phyloP scores from a whole-genome alignment of 2,113 vertebrate species.

The Orcinus orca region DNA sequence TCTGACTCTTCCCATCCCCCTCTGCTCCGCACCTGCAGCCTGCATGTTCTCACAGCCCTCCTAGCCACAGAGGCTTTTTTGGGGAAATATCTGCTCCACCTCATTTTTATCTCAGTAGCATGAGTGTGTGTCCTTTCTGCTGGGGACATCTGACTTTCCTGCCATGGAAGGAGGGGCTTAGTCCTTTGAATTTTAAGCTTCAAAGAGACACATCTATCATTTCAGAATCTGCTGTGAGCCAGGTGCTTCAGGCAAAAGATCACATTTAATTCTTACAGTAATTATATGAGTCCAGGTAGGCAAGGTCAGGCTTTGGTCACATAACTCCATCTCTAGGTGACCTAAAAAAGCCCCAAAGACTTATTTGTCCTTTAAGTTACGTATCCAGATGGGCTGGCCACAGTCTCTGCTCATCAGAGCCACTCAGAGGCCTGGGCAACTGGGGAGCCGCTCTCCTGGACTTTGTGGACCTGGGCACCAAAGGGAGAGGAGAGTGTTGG shows the following conservation, averaged over 20 bases:
- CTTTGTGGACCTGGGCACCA: rapidly evolving
- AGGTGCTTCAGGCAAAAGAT: neutral
- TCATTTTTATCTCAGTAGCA: neutral
- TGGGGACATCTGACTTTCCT: neutral
- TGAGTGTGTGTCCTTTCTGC: neutral
- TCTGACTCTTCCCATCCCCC: neutral
- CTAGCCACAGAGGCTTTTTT: neutral
- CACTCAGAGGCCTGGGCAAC: neutral
- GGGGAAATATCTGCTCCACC: neutral
- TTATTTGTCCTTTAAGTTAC: neutral
- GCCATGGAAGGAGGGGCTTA: neutral
- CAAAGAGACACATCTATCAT: neutral
- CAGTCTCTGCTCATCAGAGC: neutral
- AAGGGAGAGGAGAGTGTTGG: too few relatives aligned
- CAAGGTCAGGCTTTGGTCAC: neutral
- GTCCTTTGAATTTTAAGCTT: neutral
- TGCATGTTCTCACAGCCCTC: neutral
- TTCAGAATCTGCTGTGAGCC: neutral
- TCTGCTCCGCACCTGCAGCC: rapidly evolving
- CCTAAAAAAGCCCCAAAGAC: neutral
- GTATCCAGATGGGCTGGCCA: neutral
- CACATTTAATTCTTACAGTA: neutral
- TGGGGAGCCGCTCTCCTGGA: neutral
- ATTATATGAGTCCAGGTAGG: neutral
- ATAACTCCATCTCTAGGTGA: neutral